Evolutionary conservation across 2,797 vertebrate species (phyloP).

Genomic region (Morus bassanus): DNA sequence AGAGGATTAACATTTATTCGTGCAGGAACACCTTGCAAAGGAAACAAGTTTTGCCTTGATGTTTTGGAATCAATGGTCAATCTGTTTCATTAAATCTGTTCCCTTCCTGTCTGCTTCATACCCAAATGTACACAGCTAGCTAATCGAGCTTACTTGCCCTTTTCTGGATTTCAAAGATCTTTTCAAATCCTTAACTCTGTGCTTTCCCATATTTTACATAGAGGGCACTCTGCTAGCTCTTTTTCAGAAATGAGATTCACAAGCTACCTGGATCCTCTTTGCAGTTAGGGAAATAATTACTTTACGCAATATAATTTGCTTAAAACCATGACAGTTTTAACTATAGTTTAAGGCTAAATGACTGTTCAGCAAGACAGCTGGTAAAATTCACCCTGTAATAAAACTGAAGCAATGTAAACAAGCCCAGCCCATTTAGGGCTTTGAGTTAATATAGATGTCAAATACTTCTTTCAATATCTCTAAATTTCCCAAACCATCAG

Average conservation of each 20-base stretch:
- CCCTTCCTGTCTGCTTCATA: neutral
- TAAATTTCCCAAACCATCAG: slow-evolving; percentile 34
- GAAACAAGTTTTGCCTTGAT: neutral
- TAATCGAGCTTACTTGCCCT: accelerated
- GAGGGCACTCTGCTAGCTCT: neutral
- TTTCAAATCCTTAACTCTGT: accelerated
- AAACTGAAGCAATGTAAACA: slow-evolving; percentile 36
- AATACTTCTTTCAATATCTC: slow-evolving; percentile 29
- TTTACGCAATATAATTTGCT: slow-evolving; percentile 57
- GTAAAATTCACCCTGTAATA: slow-evolving; percentile 59
- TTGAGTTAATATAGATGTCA: slow-evolving; percentile 56
- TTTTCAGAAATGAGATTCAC: slow-evolving; percentile 21
- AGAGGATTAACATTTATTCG: neutral
- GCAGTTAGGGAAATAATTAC: slow-evolving; percentile 60
- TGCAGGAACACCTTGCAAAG: neutral
- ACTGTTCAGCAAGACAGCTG: slow-evolving; percentile 61
- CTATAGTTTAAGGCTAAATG: slow-evolving; percentile 57
- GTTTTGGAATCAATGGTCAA: neutral
- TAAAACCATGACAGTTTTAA: slow-evolving; percentile 62
- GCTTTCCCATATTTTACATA: accelerated
- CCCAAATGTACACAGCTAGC: neutral
- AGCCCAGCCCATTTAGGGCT: slow-evolving; percentile 30
- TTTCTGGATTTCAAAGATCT: neutral
- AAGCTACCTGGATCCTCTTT: slow-evolving; percentile 43
- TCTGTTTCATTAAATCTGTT: neutral